These are phyloP conservation scores for Drosophila histrio DNA, from an alignment of 2,888 invertebrate species.

Conservation along the genomic window DNA sequence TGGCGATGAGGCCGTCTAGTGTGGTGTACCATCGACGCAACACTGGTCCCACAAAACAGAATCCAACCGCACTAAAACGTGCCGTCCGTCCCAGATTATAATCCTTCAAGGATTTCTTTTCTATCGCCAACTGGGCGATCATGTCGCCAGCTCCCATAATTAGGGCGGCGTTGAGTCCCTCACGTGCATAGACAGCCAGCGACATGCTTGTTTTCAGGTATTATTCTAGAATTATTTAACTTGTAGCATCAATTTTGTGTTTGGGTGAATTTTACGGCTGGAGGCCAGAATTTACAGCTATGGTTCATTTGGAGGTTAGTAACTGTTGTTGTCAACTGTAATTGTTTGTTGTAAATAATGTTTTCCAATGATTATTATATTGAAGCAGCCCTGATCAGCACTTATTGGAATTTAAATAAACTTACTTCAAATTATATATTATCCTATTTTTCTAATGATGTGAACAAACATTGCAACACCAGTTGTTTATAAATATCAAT, in stretches of 20 bases:
- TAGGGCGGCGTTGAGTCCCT: constrained; percentile 60
- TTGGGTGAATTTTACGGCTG: too few species aligned
- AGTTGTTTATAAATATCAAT: too few species aligned
- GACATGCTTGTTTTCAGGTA: constrained; percentile 32
- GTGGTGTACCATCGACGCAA: constrained; percentile 73
- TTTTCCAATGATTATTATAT: too few species aligned
- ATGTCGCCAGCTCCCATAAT: constrained; percentile 81
- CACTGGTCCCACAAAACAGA: constrained; percentile 75
- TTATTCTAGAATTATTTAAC: too few species aligned
- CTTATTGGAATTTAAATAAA: background rate
- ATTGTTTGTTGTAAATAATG: too few species aligned
- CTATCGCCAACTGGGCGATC: constrained; percentile 72
- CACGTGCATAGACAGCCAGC: constrained; percentile 68
- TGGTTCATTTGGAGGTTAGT: too few species aligned
- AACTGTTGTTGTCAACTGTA: too few species aligned
- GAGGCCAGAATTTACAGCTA: too few species aligned
- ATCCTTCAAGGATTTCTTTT: constrained; percentile 50
- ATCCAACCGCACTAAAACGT: constrained; percentile 70
- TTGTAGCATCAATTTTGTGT: too few species aligned
- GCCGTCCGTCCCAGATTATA: constrained; percentile 67
- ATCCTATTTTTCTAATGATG: too few species aligned
- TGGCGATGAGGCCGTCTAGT: constrained; percentile 62
- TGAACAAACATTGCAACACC: too few species aligned
- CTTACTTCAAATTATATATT: background rate
- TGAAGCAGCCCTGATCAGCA: background rate